These are phyloP conservation scores for Dasysyrphus albostriatus DNA, from an alignment of 2,888 invertebrate species.

Conservation along the genomic window DNA sequence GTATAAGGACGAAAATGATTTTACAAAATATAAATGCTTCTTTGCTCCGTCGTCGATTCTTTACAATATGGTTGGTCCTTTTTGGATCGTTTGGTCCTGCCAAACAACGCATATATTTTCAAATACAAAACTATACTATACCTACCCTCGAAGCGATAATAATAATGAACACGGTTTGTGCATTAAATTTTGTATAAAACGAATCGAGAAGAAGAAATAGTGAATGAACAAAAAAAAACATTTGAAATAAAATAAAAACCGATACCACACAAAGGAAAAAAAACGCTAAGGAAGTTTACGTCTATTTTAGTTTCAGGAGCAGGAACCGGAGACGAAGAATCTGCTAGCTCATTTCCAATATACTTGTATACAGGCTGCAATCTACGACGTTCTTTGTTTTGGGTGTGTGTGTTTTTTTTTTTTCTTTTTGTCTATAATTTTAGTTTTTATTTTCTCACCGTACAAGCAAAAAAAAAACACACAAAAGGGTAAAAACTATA, in stretches of 20 bases:
- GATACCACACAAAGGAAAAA: conserved; percentile 38
- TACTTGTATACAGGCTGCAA: conserved; percentile 26
- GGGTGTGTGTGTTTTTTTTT: no score
- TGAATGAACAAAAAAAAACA: conserved; percentile 21
- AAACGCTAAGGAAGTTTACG: conserved; percentile 58
- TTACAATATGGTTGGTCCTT: conserved; percentile 68
- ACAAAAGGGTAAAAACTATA: conserved; percentile 73
- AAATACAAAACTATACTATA: conserved; percentile 45
- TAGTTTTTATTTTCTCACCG: conserved; percentile 22
- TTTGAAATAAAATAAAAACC: conserved; percentile 30
- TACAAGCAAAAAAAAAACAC: conserved; percentile 9
- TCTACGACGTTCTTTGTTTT: conserved; percentile 26
- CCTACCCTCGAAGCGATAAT: conserved; percentile 70
- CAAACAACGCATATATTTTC: conserved; percentile 40
- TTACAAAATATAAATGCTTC: conserved; percentile 43
- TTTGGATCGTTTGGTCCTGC: conserved; percentile 40
- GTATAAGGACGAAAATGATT: conserved; percentile 53
- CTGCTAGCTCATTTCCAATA: conserved; percentile 17
- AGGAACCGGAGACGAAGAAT: conserved; percentile 13
- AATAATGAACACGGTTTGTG: conserved; percentile 76
- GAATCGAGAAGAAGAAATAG: conserved; percentile 60
- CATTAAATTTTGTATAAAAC: conserved; percentile 75
- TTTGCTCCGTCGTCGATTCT: conserved; percentile 66
- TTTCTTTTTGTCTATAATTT: conserved; percentile 2
- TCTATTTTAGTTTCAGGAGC: conserved; percentile 39